A percentile compares a stretch with the other conserved stretches of the same genome.
Conservation (phyloP, 2,888 invertebrate genomes). For the Nowickia ferox region DNA sequence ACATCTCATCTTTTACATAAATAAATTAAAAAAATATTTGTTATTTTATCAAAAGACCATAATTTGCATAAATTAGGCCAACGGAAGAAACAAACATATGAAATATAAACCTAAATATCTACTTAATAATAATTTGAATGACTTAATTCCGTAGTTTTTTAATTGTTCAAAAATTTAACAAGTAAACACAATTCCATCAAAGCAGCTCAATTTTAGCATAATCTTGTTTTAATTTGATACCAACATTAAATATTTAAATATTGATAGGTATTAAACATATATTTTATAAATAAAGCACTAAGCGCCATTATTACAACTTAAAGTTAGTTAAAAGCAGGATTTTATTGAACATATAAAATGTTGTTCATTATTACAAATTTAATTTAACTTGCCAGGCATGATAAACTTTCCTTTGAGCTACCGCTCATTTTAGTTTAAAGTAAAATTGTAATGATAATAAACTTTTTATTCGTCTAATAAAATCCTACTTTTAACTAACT, state of each 20-base stretch:
- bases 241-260: neutral
- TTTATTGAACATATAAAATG: too few relatives aligned
- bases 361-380: too few relatives aligned
- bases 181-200: neutral
- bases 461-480: too few relatives aligned
- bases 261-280: neutral
- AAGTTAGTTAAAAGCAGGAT: too few relatives aligned
- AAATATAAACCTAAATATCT: neutral
- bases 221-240: conserved; percentile 11
- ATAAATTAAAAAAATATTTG: neutral
- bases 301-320: too few relatives aligned
- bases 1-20: neutral
- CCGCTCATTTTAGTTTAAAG: too few relatives aligned
- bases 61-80: conserved; percentile 1
- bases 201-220: neutral
- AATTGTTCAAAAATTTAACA: neutral
- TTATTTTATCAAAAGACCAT: neutral
- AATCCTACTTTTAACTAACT: too few relatives aligned
- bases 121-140: neutral
- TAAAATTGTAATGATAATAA: too few relatives aligned
- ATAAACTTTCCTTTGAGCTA: too few relatives aligned
- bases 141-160: neutral
- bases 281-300: neutral
- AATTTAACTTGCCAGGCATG: too few relatives aligned
- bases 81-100: neutral